Conservation (phyloP, 2,888 invertebrate genomes). For the Meandrusa payeni region DNA sequence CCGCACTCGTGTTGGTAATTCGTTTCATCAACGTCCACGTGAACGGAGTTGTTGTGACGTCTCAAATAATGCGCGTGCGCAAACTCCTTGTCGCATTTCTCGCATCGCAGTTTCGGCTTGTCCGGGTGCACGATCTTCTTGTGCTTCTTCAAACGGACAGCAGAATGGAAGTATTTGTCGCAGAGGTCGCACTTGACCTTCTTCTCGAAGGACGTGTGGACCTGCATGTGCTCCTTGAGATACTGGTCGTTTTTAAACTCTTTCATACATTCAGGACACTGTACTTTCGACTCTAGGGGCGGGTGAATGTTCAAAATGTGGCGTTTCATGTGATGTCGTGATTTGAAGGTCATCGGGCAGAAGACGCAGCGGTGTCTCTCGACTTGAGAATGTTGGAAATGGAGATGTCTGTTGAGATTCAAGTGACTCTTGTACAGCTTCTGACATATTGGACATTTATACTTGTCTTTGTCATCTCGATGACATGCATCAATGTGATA, state of each 20-base stretch:
- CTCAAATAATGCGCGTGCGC: conserved; percentile 66
- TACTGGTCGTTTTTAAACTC: conserved; percentile 75
- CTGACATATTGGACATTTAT: conserved; percentile 60
- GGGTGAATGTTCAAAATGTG: conserved; percentile 72
- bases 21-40: conserved; percentile 59
- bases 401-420: conserved; percentile 61
- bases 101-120: conserved; percentile 63
- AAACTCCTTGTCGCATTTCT: conserved; percentile 69
- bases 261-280: conserved; percentile 66
- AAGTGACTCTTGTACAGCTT: conserved; percentile 63
- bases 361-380: conserved; percentile 67
- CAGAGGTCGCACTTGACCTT: conserved; percentile 71
- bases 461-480: conserved; percentile 54
- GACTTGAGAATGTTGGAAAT: conserved; percentile 63
- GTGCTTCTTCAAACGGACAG: conserved; percentile 66
- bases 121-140: conserved; percentile 70
- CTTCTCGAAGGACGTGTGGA: conserved; percentile 61
- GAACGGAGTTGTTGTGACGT: conserved; percentile 63
- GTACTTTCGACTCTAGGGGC: conserved; percentile 68
- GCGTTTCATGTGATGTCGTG: conserved; percentile 68
- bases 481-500: conserved; percentile 64
- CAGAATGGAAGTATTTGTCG: conserved; percentile 67
- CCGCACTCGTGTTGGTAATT: conserved; percentile 65
- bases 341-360: conserved; percentile 71
- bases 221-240: conserved; percentile 70